A percentile compares a stretch with the other conserved stretches of the same genome.
phyloP scores from a whole-genome alignment of 2,113 vertebrate genomes.

The Euleptes europaea region DNA sequence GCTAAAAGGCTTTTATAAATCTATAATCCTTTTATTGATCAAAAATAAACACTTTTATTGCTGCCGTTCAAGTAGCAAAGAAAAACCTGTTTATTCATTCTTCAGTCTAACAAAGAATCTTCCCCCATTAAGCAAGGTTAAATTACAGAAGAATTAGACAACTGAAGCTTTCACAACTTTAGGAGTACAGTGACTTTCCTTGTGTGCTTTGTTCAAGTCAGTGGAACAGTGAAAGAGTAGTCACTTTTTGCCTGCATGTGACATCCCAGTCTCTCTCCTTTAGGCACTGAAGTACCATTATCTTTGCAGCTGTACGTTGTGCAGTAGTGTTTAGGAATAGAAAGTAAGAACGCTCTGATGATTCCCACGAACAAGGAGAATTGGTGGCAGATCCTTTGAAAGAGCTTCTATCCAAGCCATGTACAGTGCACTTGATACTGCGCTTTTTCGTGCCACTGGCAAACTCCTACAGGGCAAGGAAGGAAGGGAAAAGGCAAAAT shows the following conservation, averaged over 20 bases:
- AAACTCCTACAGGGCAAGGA: slow-evolving; percentile 83
- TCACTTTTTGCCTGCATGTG: slow-evolving; percentile 75
- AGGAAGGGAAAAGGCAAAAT: neutral
- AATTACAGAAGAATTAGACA: slow-evolving; percentile 74
- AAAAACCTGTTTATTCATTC: slow-evolving; percentile 75
- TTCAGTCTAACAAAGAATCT: slow-evolving; percentile 74
- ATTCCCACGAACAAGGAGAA: slow-evolving; percentile 95
- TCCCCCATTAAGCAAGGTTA: slow-evolving; percentile 72
- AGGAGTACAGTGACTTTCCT: slow-evolving; percentile 75
- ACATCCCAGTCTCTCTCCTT: slow-evolving; percentile 62
- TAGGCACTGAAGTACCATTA: slow-evolving; percentile 74
- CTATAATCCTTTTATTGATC: slow-evolving; percentile 82
- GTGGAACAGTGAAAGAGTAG: slow-evolving; percentile 77
- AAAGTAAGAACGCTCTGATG: slow-evolving; percentile 99
- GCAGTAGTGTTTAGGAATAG: slow-evolving; percentile 86
- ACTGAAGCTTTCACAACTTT: slow-evolving; percentile 71
- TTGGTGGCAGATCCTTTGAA: slow-evolving; percentile 92
- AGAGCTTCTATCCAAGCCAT: slow-evolving; percentile 96
- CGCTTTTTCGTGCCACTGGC: slow-evolving; percentile 93
- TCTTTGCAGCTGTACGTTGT: slow-evolving; percentile 43
- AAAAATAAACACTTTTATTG: slow-evolving; percentile 89
- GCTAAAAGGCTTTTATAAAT: slow-evolving; percentile 92
- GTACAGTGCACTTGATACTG: slow-evolving; percentile 93
- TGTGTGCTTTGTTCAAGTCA: slow-evolving; percentile 80
- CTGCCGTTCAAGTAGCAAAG: slow-evolving; percentile 87